A percentile compares a stretch with the other conserved stretches of the same genome.
phyloP scores from a whole-genome alignment of 2,113 vertebrate genomes.

The Gasterosteus aculeatus region DNA sequence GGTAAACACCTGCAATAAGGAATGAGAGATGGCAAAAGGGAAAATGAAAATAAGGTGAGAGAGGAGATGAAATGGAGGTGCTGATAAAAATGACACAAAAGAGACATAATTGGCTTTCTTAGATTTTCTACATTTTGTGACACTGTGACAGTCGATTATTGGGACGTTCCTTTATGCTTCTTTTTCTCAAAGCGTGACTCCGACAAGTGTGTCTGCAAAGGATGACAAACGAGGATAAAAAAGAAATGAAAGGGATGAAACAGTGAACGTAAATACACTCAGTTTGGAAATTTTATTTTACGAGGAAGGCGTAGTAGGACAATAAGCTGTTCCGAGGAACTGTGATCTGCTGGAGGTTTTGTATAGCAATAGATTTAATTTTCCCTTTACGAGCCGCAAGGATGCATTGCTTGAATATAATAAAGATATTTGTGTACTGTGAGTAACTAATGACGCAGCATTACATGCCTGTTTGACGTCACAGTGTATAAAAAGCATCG shows the following conservation, averaged over 20 bases:
- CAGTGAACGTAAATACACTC: not conserved
- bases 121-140: conserved; percentile 27
- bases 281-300: not conserved
- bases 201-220: not conserved
- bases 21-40: not conserved
- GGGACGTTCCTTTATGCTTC: not conserved
- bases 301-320: not conserved
- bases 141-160: conserved; percentile 30
- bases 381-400: conserved; percentile 6
- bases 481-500: conserved; percentile 40
- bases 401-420: not conserved
- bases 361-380: conserved; percentile 1
- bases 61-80: conserved; percentile 5
- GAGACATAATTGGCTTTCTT: conserved; percentile 43
- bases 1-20: not conserved
- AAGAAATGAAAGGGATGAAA: not conserved
- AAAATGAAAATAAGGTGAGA: not conserved
- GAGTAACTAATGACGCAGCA: conserved; percentile 38
- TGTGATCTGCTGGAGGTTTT: not conserved
- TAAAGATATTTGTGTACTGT: not conserved
- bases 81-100: conserved; percentile 8
- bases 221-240: conserved; percentile 8
- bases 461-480: conserved; percentile 46
- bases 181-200: conserved; percentile 9
- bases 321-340: conserved; percentile 5